Percentiles rank a stretch among this genome's conserved stretches.
These are phyloP conservation scores for Scrobipalpa costella DNA, from an alignment of 2,888 invertebrate genomes.

Conservation along the genomic window DNA sequence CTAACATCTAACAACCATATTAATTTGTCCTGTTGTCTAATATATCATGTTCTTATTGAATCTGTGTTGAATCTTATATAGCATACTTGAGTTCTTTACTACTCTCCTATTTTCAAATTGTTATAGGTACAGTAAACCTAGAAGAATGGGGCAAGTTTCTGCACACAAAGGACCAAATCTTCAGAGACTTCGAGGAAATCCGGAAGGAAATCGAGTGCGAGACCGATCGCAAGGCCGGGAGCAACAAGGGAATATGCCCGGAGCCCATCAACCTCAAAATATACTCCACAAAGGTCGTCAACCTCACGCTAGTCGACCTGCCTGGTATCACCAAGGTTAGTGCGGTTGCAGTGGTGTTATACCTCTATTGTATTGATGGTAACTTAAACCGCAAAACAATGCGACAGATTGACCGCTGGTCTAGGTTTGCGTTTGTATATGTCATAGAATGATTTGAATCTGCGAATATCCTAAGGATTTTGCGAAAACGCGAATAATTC, in stretches of 20 bases:
- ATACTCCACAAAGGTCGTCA: slow-evolving; percentile 96
- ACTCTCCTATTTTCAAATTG: slow-evolving; percentile 38
- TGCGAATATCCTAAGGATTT: no score
- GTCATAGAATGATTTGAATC: no score
- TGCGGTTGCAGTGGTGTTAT: not conserved
- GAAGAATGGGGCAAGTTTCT: slow-evolving; percentile 98
- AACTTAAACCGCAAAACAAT: not conserved
- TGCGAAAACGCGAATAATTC: no score
- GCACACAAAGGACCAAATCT: slow-evolving; percentile 94
- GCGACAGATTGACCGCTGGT: not conserved
- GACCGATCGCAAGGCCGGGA: slow-evolving; percentile 96
- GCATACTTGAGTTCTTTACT: not conserved
- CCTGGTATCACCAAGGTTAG: slow-evolving; percentile 97
- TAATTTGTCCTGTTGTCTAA: not conserved
- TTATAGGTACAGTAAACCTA: slow-evolving; percentile 88
- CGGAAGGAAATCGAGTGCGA: slow-evolving; percentile 96
- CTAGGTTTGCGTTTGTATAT: no score
- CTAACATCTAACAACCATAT: no score
- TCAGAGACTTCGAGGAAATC: slow-evolving; percentile 94
- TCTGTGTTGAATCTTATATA: not conserved
- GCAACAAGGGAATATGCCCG: slow-evolving; percentile 97
- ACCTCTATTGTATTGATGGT: not conserved
- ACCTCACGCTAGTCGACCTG: slow-evolving; percentile 96
- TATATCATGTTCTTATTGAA: not conserved
- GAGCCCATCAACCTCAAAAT: slow-evolving; percentile 98